These are phyloP conservation scores for Gortyna flavago DNA, from an alignment of 2,888 invertebrate species.

Conservation along the genomic window DNA sequence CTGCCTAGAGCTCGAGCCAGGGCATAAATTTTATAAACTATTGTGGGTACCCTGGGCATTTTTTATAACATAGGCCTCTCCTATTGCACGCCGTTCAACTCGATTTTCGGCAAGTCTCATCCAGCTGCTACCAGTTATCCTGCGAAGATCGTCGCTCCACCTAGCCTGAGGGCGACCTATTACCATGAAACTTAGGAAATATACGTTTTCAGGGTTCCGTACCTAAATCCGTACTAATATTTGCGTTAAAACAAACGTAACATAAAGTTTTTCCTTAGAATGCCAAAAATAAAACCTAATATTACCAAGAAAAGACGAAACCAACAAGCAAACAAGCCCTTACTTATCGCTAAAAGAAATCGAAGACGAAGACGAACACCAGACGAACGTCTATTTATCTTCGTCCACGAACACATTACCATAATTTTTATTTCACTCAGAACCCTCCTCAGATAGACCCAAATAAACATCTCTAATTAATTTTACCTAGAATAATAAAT, in stretches of 20 bases:
- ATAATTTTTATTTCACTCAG: neutral
- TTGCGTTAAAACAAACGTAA: neutral
- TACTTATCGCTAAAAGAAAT: neutral
- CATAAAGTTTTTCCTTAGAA: neutral
- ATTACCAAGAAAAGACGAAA: neutral
- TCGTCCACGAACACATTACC: conserved; percentile 1
- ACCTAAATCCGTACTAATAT: neutral
- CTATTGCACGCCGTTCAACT: too few relatives aligned
- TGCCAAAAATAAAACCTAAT: conserved; percentile 8
- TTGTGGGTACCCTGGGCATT: too few relatives aligned
- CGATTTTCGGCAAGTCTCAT: too few relatives aligned
- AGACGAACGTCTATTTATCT: conserved; percentile 1
- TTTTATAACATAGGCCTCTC: too few relatives aligned
- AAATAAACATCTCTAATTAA: conserved; percentile 15
- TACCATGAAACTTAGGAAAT: too few relatives aligned
- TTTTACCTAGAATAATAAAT: conserved; percentile 7
- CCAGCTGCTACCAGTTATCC: too few relatives aligned
- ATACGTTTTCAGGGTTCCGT: too few relatives aligned
- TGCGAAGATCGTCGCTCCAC: too few relatives aligned
- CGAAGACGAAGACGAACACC: neutral
- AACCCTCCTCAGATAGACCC: conserved; percentile 1
- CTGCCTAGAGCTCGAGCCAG: too few relatives aligned
- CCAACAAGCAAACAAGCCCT: neutral
- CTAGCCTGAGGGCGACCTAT: too few relatives aligned
- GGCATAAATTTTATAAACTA: too few relatives aligned